Conservation (phyloP, 92 coral and sea anemone genomes). For the Palythoa grandis region DNA sequence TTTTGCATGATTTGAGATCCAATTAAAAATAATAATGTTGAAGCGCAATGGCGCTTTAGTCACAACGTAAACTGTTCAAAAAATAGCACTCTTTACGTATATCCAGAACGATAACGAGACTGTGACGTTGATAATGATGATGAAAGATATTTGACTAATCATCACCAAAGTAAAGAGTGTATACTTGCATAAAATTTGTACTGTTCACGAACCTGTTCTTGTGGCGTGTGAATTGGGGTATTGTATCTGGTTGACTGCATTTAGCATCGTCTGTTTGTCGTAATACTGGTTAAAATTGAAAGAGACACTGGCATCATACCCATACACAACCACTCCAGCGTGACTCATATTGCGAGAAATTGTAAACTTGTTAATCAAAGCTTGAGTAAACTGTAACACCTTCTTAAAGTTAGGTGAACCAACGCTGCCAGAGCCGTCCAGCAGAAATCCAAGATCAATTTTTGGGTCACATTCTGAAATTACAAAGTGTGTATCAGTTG, state of each 20-base stretch:
- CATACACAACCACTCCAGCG: constrained; percentile 28
- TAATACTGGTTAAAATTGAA: constrained; percentile 30
- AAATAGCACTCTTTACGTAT: no score
- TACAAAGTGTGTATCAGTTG: background rate
- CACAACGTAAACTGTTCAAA: no score
- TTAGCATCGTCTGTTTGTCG: constrained; percentile 7
- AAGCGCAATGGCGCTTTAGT: no score
- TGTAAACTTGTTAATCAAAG: background rate
- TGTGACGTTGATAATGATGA: no score
- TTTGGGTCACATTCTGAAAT: constrained; percentile 14
- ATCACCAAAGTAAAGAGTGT: no score
- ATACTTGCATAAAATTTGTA: background rate
- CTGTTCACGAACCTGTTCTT: constrained; percentile 16
- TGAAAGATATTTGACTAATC: no score
- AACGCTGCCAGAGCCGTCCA: constrained; percentile 29
- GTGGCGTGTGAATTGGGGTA: background rate
- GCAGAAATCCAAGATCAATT: constrained; percentile 29
- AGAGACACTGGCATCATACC: constrained; percentile 13
- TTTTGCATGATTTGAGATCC: no score
- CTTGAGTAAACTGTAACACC: constrained; percentile 15
- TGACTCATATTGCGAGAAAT: constrained; percentile 10
- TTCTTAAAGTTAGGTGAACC: background rate
- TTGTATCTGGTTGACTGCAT: background rate
- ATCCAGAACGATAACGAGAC: no score
- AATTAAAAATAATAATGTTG: no score